These are phyloP conservation scores for Dryadula phaetusa DNA, from an alignment of 2,888 invertebrate species.

Conservation along the genomic window DNA sequence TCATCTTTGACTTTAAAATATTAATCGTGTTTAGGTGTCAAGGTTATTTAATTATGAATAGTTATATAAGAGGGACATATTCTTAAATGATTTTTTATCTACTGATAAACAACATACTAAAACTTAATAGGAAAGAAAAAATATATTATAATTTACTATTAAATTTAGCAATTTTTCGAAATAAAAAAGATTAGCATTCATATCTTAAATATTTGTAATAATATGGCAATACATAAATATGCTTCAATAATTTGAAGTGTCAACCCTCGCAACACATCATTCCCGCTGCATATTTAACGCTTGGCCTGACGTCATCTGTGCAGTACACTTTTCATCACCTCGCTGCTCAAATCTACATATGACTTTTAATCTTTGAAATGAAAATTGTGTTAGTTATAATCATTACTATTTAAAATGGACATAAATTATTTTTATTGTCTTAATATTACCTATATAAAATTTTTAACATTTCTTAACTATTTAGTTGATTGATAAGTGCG, in stretches of 20 bases:
- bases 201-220: background rate
- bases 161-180: too few species aligned
- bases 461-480: too few species aligned
- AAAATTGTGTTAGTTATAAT: background rate
- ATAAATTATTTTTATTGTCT: too few species aligned
- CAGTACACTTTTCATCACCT: conserved; percentile 46
- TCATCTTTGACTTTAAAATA: conserved; percentile 18
- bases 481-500: too few species aligned
- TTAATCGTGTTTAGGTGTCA: background rate
- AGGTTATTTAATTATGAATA: background rate
- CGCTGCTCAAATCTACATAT: conserved; percentile 30
- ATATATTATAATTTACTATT: too few species aligned
- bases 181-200: background rate
- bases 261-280: conserved; percentile 55
- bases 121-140: background rate
- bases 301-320: conserved; percentile 68
- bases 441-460: too few species aligned
- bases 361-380: conserved; percentile 29
- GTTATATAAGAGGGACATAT: too few species aligned
- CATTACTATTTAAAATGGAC: background rate
- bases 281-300: conserved; percentile 68
- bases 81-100: too few species aligned
- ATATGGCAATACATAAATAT: background rate
- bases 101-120: too few species aligned
- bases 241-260: conserved; percentile 39